Base-by-base conservation (phyloP, 2,888 invertebrate species). In the Odontomyia ornata region DNA sequence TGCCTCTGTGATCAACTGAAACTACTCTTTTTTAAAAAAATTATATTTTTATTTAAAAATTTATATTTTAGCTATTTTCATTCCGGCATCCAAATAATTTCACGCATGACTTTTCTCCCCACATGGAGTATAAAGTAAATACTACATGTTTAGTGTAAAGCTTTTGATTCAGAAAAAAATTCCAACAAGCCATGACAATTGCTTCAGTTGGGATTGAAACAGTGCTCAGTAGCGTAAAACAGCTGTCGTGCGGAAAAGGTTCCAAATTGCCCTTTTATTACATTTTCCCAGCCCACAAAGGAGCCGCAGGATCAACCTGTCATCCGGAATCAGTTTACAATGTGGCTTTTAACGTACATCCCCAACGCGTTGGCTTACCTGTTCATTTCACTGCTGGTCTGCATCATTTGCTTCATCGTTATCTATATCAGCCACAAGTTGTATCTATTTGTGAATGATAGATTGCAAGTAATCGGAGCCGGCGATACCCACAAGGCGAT, bases 291-390 rank as follows among this genome's bases (percentile, higher is more conserved):
- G 27, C n/a, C 9, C 0, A 25, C 15, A 0, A 25, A 25, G 21
- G 25, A 30, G 23, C 60, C 25, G 60, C 60, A 60, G 60, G 60
- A 65, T 28, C 36, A 65, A 1, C 1, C 13, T 28, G 13, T 13
- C 21, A 36, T 9, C 5, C 15, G n/a, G 3, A 9, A 1, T 21
- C 15, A 57, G n/a, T n/a, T n/a, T n/a, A 23, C 27, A 36, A 73
- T 73, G 73, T 57, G 30, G 60, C 60, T 73, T 9, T 11, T 73
- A 1, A 28, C 73, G 15, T 84, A 84, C 79, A 84, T 86, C 79
- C 86, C 86, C 71, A 84, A 83, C 75, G 82, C 86, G 15, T 83
- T 86, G 80, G 86, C 86, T n/a, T 86, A 86, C 79, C 81, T 83
- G 43, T 82, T 86, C 47, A 82, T 86, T 73, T 80, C 83, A 52